Percentiles rank a stretch among this genome's conserved stretches.
Conservation (phyloP, 2,888 invertebrate genomes). For the Drosophila parthenogenetica region DNA sequence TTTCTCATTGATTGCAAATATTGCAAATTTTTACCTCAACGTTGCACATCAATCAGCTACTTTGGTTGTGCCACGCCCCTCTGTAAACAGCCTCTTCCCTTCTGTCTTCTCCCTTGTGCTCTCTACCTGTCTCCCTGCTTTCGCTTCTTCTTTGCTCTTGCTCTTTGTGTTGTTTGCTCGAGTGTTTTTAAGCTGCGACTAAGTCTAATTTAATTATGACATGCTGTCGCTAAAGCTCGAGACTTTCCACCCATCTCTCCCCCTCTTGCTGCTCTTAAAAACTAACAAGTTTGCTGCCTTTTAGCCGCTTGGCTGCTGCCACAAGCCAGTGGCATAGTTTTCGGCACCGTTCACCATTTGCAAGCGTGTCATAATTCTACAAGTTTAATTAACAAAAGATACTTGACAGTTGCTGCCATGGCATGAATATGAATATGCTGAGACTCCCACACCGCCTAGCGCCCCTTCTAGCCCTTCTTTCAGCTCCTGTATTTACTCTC, state of each 20-base stretch:
- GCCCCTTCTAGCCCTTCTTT: neutral
- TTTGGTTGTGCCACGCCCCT: too few species aligned
- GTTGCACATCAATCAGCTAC: neutral
- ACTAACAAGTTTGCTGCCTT: conserved; percentile 46
- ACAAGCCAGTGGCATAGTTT: conserved; percentile 59
- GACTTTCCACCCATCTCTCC: neutral
- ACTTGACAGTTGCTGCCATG: conserved; percentile 76
- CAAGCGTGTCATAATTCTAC: conserved; percentile 77
- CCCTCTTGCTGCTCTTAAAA: conserved; percentile 30
- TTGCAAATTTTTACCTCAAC: conserved; percentile 69
- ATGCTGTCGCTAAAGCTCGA: conserved; percentile 67
- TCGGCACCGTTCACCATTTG: conserved; percentile 62
- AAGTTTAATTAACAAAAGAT: conserved; percentile 81
- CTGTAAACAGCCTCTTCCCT: neutral
- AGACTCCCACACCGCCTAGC: neutral
- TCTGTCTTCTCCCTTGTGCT: conserved; percentile 24
- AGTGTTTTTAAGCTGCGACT: conserved; percentile 75
- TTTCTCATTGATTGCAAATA: conserved; percentile 72
- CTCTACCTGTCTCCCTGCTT: neutral
- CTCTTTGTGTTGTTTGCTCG: conserved; percentile 55
- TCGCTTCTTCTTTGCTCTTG: conserved; percentile 8
- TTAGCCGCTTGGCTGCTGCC: conserved; percentile 52
- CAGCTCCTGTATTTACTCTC: neutral
- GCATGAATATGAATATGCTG: conserved; percentile 73
- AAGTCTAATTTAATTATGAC: conserved; percentile 81